Percentiles rank a stretch among this genome's conserved stretches.
phyloP scores from a whole-genome alignment of 1,140 invertebrate genomes.

The Brachionus plicatilis region DNA sequence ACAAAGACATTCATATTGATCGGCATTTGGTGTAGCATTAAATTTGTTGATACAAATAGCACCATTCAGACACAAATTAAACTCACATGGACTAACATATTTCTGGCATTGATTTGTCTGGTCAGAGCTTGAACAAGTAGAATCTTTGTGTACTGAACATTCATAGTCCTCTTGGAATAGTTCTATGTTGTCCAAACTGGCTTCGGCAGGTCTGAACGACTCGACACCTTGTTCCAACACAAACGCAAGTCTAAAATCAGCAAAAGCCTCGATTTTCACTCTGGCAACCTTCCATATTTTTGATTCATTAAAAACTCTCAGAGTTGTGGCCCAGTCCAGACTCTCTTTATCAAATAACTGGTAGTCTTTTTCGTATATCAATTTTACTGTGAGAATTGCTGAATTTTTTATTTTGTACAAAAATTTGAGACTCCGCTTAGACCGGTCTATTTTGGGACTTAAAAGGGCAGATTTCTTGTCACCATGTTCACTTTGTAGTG shows the following conservation, averaged over 20 bases:
- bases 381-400: not conserved
- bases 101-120: not conserved
- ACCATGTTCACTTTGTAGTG: not conserved
- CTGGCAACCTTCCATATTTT: not conserved
- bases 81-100: slow-evolving; percentile 21
- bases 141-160: not conserved
- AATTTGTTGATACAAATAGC: slow-evolving; percentile 25
- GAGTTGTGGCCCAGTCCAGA: not conserved
- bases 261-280: not conserved
- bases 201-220: not conserved
- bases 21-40: not conserved
- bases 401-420: not conserved
- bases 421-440: not conserved
- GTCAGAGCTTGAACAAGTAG: not conserved
- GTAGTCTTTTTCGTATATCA: slow-evolving; percentile 14
- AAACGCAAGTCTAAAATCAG: slow-evolving; percentile 5
- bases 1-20: slow-evolving; percentile 28
- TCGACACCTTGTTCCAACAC: not conserved
- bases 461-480: not conserved
- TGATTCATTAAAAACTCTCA: not conserved
- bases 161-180: slow-evolving; percentile 33
- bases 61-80: slow-evolving; percentile 17
- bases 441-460: not conserved
- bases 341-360: not conserved
- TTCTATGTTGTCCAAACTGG: slow-evolving; percentile 32